Evolutionary conservation across 2,797 vertebrate species (phyloP), one percentile per base, ranked within the genome.

Genomic region (Sebastolobus alascanus): DNA sequence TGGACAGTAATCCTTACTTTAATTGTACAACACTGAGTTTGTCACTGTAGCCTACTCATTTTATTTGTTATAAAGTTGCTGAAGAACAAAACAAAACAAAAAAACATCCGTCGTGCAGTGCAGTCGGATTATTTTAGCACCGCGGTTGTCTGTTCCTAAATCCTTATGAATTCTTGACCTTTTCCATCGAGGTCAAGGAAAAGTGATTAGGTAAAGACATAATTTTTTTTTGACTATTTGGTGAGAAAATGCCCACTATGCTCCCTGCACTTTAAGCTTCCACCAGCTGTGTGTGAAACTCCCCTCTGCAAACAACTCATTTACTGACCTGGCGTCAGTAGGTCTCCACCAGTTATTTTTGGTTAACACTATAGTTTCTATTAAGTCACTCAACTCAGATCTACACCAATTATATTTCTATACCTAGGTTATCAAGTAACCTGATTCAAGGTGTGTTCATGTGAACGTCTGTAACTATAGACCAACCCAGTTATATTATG

Each of bases 341-440:
- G 40, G 35, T 60, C 31, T 69, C 14, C 60, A 20, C 25, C 4
- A 33, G 25, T 52, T 6, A 54, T 46, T 25, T 55, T 31, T 31
- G 10, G 38, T 59, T 4, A 50, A 58, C 29, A 5, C 20, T 33
- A 6, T 18, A 38, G 8, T 67, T 67, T 68, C 59, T 43, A 11
- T 33, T 9, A 33, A 13, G 22, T 27, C 60, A 35, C 37, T 35
- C 6, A 8, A 25, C 20, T 59, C 31, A 4, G 40, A 52, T 52
- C 8, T 22, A 27, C 33, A 35, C 8, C 54, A 43, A 4, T 59
- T 63, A 29, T n/a, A 61, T 68, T 20, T 67, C 43, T 65, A 6
- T 18, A 22, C 18, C 7, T 50, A 56, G 38, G n/a, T 77, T 71
- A 27, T 68, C 55, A 60, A 8, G 61, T 75, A 46, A 61, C 43